These are phyloP conservation scores for Leucopternis melanops DNA, from an alignment of 2,113 vertebrate species.

Conservation along the genomic window DNA sequence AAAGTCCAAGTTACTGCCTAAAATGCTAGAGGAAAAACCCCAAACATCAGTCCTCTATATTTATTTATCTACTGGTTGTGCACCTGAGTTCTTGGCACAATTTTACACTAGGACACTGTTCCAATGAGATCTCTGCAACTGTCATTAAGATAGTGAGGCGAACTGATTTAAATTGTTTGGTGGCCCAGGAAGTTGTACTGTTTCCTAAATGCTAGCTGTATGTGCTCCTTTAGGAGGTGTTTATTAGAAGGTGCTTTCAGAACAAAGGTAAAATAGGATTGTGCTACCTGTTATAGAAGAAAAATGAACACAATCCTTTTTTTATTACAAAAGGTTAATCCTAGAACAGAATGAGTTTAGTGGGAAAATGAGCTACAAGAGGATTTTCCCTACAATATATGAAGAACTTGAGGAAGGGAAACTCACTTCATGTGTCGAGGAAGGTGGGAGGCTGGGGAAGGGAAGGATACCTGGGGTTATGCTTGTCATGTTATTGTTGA, in stretches of 20 bases:
- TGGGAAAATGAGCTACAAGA: neutral
- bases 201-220: neutral
- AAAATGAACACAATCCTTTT: neutral
- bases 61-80: neutral
- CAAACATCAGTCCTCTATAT: fast-evolving
- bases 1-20: neutral
- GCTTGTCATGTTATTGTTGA: neutral
- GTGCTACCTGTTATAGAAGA: neutral
- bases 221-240: fast-evolving
- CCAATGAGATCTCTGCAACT: neutral
- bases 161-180: neutral
- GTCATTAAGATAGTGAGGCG: neutral
- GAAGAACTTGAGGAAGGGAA: neutral
- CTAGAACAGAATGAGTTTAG: neutral
- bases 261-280: neutral
- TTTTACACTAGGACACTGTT: neutral
- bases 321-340: neutral
- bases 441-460: neutral
- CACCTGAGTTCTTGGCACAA: neutral
- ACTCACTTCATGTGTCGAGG: neutral
- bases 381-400: neutral
- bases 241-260: neutral
- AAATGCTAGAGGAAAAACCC: fast-evolving
- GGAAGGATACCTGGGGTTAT: neutral
- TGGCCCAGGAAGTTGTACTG: neutral